These are phyloP conservation scores for Tympanuchus pallidicinctus DNA, from an alignment of 2,113 vertebrate genomes.

Conservation along the genomic window DNA sequence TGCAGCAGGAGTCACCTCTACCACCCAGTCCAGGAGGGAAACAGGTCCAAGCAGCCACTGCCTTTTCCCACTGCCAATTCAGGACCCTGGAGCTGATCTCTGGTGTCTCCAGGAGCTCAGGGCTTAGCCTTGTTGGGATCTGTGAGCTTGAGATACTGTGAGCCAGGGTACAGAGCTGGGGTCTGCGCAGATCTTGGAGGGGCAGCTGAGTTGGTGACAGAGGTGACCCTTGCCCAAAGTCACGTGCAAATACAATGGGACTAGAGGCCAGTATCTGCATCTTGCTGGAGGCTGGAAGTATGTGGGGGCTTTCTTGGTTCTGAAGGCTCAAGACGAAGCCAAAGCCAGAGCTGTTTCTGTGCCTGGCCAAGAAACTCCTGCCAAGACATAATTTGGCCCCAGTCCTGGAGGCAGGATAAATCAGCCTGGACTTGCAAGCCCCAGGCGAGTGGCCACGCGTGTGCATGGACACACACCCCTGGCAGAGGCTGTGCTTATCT, in stretches of 20 bases:
- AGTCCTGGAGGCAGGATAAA: conserved; percentile 44
- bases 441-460: neutral
- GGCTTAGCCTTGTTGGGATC: conserved; percentile 15
- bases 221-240: neutral
- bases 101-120: neutral
- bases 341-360: conserved; percentile 15
- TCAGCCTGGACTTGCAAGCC: conserved; percentile 30
- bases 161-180: neutral
- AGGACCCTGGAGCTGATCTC: conserved; percentile 21
- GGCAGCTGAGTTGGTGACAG: neutral
- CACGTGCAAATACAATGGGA: neutral
- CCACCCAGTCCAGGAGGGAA: conserved; percentile 1
- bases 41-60: neutral
- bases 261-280: neutral
- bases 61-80: conserved; percentile 14
- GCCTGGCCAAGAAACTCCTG: conserved; percentile 39
- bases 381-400: conserved; percentile 41
- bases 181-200: neutral
- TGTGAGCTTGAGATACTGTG: neutral
- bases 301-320: neutral
- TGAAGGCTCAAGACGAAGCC: conserved; percentile 19
- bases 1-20: neutral
- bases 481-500: neutral
- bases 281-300: neutral
- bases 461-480: neutral